phyloP scores from a whole-genome alignment of 2,888 invertebrate genomes.

The Leucophenga maculata region DNA sequence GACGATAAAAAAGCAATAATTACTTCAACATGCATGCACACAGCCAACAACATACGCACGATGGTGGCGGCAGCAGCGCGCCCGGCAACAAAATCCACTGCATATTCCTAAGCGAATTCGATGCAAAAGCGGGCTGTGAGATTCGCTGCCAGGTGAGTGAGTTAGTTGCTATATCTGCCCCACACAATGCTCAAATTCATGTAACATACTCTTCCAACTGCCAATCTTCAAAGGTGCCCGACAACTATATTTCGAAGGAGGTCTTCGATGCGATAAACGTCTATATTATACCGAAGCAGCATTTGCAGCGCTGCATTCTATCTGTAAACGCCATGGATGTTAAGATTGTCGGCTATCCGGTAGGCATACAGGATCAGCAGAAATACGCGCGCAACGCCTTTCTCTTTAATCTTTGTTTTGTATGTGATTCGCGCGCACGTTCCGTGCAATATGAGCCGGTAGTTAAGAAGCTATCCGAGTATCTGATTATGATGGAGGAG shows the following conservation, averaged over 20 bases:
- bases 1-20: slow-evolving; percentile 4
- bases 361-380: slow-evolving; percentile 88
- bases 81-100: slow-evolving; percentile 78
- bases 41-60: slow-evolving; percentile 27
- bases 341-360: slow-evolving; percentile 94
- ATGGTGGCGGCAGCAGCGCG: slow-evolving; percentile 30
- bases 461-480: slow-evolving; percentile 93
- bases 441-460: slow-evolving; percentile 95
- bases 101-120: slow-evolving; percentile 85
- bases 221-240: slow-evolving; percentile 79
- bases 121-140: slow-evolving; percentile 86
- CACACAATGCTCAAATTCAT: no score
- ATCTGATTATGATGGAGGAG: slow-evolving; percentile 89
- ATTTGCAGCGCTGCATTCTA: slow-evolving; percentile 89
- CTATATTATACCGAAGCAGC: slow-evolving; percentile 95
- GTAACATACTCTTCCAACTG: no score
- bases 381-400: slow-evolving; percentile 95
- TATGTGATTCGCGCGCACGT: slow-evolving; percentile 90
- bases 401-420: slow-evolving; percentile 95
- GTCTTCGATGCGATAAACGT: slow-evolving; percentile 94
- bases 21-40: slow-evolving; percentile 38
- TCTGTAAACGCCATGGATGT: slow-evolving; percentile 86
- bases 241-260: slow-evolving; percentile 92
- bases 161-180: background rate
- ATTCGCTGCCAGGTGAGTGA: slow-evolving; percentile 84